Evolutionary conservation across 2,113 vertebrate genomes (phyloP).

Genomic region (Labrus mixtus): DNA sequence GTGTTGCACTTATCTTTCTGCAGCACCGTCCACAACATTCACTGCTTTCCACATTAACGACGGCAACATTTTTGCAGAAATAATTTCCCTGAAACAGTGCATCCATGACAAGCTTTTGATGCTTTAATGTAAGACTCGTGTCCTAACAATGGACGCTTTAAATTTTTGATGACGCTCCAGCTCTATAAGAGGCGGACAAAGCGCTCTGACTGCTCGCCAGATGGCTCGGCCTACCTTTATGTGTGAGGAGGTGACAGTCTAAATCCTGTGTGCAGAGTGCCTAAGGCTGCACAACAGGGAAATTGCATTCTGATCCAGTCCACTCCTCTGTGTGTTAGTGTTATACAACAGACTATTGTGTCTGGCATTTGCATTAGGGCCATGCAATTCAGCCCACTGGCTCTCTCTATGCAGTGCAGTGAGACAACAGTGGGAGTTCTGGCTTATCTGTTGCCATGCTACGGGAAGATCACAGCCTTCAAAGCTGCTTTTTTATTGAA

Average conservation of each 20-base stretch:
- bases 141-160: conserved; percentile 19
- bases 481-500: conserved; percentile 56
- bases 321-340: conserved; percentile 68
- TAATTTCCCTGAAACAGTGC: not conserved
- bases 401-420: conserved; percentile 46
- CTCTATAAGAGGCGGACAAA: conserved; percentile 32
- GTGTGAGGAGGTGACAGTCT: conserved; percentile 57
- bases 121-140: conserved; percentile 18
- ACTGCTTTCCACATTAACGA: not conserved
- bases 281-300: conserved; percentile 62
- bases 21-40: not conserved
- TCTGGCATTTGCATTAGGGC: conserved; percentile 77
- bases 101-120: not conserved
- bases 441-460: conserved; percentile 64
- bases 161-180: conserved; percentile 48
- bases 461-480: conserved; percentile 57
- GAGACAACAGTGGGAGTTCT: conserved; percentile 65
- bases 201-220: conserved; percentile 33
- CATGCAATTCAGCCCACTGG: conserved; percentile 72
- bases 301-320: conserved; percentile 71
- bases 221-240: conserved; percentile 54
- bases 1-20: not conserved
- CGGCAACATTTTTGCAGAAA: not conserved
- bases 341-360: conserved; percentile 76
- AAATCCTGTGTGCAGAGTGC: conserved; percentile 57